Evolutionary conservation across 2,888 invertebrate genomes (phyloP).

Genomic region (Sarcophaga subvicina): DNA sequence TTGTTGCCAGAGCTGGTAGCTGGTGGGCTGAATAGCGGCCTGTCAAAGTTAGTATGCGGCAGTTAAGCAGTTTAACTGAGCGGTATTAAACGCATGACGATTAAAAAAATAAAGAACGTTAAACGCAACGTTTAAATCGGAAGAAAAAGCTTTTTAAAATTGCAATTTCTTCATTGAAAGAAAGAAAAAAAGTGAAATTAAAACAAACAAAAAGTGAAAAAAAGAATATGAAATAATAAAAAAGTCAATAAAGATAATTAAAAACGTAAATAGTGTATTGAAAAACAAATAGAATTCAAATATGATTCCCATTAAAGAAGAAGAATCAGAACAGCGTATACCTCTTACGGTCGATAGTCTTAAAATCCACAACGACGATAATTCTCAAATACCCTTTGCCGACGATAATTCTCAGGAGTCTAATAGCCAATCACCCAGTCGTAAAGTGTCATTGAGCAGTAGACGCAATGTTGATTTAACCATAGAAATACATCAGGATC

Average conservation of each 20-base stretch:
- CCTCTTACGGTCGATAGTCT: conserved; percentile 43
- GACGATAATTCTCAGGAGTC: conserved; percentile 39
- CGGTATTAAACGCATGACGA: conserved; percentile 59
- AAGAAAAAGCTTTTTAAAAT: conserved; percentile 5
- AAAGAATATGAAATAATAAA: conserved; percentile 2
- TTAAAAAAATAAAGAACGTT: conserved; percentile 20
- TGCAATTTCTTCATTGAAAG: neutral
- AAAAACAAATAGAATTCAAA: conserved; percentile 6
- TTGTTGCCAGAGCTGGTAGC: conserved; percentile 27
- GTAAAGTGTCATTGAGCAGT: conserved; percentile 45
- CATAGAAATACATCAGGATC: conserved; percentile 26
- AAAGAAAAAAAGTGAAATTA: conserved; percentile 34
- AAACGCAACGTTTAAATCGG: conserved; percentile 20
- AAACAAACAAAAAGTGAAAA: conserved; percentile 1
- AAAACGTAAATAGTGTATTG: neutral
- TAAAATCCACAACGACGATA: neutral
- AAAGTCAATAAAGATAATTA: conserved; percentile 2
- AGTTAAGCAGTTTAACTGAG: conserved; percentile 41
- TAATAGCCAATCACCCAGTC: neutral
- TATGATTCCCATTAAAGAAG: conserved; percentile 50
- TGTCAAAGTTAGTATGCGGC: conserved; percentile 32
- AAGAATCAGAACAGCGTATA: conserved; percentile 38
- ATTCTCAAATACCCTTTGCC: conserved; percentile 52
- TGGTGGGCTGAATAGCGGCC: conserved; percentile 21
- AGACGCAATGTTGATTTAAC: conserved; percentile 36